Evolutionary conservation across 2,797 vertebrate genomes (phyloP).

Genomic region (Rhincodon typus): DNA sequence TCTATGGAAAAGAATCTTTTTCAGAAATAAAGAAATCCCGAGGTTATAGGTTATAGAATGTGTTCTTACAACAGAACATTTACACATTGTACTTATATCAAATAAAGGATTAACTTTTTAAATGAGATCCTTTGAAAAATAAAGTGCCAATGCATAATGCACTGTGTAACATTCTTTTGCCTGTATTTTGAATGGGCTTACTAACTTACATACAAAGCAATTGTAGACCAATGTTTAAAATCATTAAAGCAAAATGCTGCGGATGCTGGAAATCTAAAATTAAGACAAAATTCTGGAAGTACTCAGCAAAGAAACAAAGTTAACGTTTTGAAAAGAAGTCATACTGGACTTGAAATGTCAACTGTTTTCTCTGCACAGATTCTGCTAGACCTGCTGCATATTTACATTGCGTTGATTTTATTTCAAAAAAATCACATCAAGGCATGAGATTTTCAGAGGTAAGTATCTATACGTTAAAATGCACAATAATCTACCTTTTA

Average conservation of each 20-base stretch:
- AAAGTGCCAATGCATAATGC: not conserved
- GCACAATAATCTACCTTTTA: not conserved
- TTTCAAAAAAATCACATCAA: not conserved
- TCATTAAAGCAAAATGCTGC: not conserved
- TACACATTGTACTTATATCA: not conserved
- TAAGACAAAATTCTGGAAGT: not conserved
- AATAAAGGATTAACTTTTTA: not conserved
- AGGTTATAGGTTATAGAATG: not conserved
- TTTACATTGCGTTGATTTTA: not conserved
- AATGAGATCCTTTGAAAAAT: slow-evolving; percentile 12
- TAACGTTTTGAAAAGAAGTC: not conserved
- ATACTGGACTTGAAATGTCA: not conserved
- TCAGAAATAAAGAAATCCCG: not conserved
- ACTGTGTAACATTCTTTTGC: not conserved
- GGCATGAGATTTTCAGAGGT: not conserved
- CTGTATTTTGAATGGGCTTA: not conserved
- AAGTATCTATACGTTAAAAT: not conserved
- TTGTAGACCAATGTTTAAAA: not conserved
- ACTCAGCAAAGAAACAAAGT: not conserved
- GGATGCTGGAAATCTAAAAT: not conserved
- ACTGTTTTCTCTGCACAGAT: not conserved
- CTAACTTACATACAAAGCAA: not conserved
- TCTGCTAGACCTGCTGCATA: not conserved
- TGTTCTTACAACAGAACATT: not conserved
- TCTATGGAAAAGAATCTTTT: not conserved